Conservation (phyloP, 2,113 vertebrate genomes). For the Hydropotes inermis region DNA sequence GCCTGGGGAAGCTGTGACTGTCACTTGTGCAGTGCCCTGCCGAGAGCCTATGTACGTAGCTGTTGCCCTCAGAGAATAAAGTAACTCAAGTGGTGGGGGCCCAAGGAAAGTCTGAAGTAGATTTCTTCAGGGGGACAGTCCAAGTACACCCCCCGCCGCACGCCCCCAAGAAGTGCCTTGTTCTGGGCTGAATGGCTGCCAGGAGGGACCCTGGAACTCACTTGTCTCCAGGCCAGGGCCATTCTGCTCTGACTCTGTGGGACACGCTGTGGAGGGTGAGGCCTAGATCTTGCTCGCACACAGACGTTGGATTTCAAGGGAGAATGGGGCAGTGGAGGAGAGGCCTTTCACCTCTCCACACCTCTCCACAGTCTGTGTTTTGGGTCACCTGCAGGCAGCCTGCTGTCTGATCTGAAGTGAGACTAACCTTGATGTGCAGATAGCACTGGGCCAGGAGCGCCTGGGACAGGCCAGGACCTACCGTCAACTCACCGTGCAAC, state of each 20-base stretch:
- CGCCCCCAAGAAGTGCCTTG: not conserved
- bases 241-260: not conserved
- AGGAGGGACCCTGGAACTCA: not conserved
- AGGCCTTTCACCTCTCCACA: not conserved
- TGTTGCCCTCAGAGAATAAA: not conserved
- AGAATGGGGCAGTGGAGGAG: not conserved
- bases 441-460: not conserved
- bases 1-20: not conserved
- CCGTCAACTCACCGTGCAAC: not conserved
- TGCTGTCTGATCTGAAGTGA: not conserved
- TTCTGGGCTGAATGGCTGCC: not conserved
- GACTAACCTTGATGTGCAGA: not conserved
- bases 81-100: not conserved
- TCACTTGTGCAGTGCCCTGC: not conserved
- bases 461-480: not conserved
- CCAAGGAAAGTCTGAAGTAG: not conserved
- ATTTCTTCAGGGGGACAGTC: not conserved
- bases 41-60: not conserved
- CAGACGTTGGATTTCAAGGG: not conserved
- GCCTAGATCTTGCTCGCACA: not conserved
- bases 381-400: not conserved
- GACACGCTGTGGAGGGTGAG: not conserved
- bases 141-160: not conserved
- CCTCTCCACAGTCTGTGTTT: not conserved
- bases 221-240: not conserved